phyloP scores from a whole-genome alignment of 2,888 invertebrate species.

The Drosophila eohydei region DNA sequence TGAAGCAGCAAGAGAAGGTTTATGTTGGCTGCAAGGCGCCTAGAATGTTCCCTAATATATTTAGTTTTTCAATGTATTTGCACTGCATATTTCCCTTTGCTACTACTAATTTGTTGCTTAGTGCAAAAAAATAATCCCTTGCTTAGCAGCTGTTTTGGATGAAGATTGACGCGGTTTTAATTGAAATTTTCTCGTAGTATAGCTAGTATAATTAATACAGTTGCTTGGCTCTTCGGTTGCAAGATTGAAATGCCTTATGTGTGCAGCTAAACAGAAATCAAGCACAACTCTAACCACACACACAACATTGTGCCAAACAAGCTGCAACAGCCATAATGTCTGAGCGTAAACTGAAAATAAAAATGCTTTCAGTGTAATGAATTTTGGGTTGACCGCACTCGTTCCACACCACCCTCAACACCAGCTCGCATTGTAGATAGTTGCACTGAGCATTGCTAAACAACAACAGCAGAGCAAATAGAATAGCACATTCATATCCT shows the following conservation, averaged over 20 bases:
- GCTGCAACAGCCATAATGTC: slow-evolving; percentile 33
- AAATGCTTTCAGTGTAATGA: slow-evolving; percentile 73
- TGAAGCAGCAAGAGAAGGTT: no score
- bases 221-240: neutral
- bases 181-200: slow-evolving; percentile 28
- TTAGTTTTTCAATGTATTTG: neutral
- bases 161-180: slow-evolving; percentile 48
- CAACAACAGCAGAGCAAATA: slow-evolving; percentile 39
- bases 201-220: slow-evolving; percentile 18
- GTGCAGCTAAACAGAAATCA: slow-evolving; percentile 13
- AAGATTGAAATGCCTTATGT: slow-evolving; percentile 22
- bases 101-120: neutral
- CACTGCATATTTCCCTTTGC: no score
- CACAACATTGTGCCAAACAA: slow-evolving; percentile 29
- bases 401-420: slow-evolving; percentile 9
- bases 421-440: slow-evolving; percentile 21
- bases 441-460: slow-evolving; percentile 12
- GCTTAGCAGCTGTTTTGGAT: slow-evolving; percentile 5
- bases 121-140: neutral
- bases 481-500: slow-evolving; percentile 55
- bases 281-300: slow-evolving; percentile 14
- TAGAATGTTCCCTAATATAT: neutral
- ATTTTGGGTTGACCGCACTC: slow-evolving; percentile 50
- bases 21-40: neutral
- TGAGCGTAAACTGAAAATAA: slow-evolving; percentile 50